Conservation (phyloP, 1,140 invertebrate genomes). For the Leptinotarsa lineolata region DNA sequence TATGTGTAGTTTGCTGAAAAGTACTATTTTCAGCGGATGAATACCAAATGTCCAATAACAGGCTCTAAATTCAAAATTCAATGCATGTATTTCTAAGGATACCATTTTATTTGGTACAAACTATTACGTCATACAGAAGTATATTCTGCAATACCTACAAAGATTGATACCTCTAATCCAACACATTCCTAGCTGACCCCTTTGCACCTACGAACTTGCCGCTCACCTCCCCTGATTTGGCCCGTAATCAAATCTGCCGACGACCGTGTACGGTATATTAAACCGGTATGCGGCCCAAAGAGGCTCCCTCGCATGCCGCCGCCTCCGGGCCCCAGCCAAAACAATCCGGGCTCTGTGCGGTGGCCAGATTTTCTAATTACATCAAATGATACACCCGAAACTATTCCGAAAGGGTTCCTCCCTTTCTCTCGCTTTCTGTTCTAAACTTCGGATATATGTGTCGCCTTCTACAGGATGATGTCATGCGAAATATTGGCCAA, state of each 20-base stretch:
- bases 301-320: slow-evolving; percentile 27
- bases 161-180: not conserved
- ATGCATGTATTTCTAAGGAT: too few relatives aligned
- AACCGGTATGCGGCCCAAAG: slow-evolving; percentile 24
- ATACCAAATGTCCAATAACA: too few relatives aligned
- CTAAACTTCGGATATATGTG: not conserved
- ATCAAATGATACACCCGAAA: slow-evolving; percentile 43
- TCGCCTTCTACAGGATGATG: not conserved
- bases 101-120: too few relatives aligned
- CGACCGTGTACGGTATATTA: slow-evolving; percentile 33
- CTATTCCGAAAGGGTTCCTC: slow-evolving; percentile 36
- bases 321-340: slow-evolving; percentile 23
- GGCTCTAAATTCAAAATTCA: too few relatives aligned
- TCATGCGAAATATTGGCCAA: too few relatives aligned
- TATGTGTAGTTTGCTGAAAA: too few relatives aligned
- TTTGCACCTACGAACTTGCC: not conserved
- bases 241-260: slow-evolving; percentile 38
- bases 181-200: not conserved
- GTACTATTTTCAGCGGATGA: too few relatives aligned
- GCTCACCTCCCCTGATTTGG: not conserved
- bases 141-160: too few relatives aligned
- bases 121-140: too few relatives aligned
- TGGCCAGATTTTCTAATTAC: slow-evolving; percentile 45
- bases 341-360: slow-evolving; percentile 37
- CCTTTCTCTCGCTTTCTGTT: not conserved